Conservation (phyloP, 2,888 invertebrate genomes). For the Eudemis profundana region DNA sequence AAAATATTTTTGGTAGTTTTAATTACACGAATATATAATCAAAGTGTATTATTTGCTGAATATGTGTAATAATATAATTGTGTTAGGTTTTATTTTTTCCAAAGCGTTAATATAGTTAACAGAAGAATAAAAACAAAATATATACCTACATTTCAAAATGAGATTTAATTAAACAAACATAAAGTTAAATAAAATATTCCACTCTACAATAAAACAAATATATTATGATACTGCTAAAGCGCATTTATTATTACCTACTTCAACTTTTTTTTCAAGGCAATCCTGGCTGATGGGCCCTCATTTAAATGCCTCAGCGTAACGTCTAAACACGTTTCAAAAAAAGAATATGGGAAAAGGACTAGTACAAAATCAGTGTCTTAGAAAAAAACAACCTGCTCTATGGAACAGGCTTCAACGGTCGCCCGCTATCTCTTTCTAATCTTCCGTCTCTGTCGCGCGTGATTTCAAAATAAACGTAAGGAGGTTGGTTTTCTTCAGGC, state of each 20-base stretch:
- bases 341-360: conserved; percentile 50
- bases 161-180: no score
- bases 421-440: conserved; percentile 51
- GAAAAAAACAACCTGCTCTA: conserved; percentile 58
- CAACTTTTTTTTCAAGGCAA: conserved; percentile 14
- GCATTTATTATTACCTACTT: no score
- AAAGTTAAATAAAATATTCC: no score
- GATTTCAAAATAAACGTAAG: conserved; percentile 30
- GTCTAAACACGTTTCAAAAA: conserved; percentile 53
- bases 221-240: neutral
- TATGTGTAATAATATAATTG: no score
- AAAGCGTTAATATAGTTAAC: no score
- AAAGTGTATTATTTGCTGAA: no score
- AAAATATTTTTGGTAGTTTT: no score
- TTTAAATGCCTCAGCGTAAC: conserved; percentile 47
- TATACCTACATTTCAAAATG: no score
- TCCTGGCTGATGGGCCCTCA: conserved; percentile 13
- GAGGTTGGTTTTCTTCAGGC: neutral
- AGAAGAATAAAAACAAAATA: no score
- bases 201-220: conserved; percentile 3
- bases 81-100: no score
- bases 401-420: conserved; percentile 60
- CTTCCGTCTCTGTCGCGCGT: conserved; percentile 49
- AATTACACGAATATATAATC: no score
- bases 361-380: conserved; percentile 56